phyloP scores from a whole-genome alignment of 2,888 invertebrate species.

The Acheta domesticus region DNA sequence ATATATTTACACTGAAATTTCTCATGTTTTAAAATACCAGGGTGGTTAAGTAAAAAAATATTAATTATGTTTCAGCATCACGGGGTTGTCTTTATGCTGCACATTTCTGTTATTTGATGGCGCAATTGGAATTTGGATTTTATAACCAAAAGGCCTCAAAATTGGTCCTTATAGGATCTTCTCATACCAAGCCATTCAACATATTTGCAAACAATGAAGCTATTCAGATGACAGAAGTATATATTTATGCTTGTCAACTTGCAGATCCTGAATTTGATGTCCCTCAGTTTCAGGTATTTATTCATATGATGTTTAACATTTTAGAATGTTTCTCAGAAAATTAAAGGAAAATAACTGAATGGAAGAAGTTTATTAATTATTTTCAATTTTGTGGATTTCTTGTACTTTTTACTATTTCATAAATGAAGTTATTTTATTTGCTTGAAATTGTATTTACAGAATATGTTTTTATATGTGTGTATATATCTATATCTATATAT shows the following conservation, averaged over 20 bases:
- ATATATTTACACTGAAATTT: no score
- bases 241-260: conserved; percentile 86
- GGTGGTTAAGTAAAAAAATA: no score
- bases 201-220: conserved; percentile 77
- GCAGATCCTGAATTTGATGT: conserved; percentile 70
- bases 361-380: no score
- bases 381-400: no score
- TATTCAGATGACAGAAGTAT: conserved; percentile 91
- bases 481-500: no score
- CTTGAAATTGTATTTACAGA: no score
- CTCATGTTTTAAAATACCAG: no score
- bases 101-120: conserved; percentile 94
- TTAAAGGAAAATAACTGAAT: no score
- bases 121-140: conserved; percentile 60
- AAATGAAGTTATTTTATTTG: no score
- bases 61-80: conserved; percentile 49
- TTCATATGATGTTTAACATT: conserved; percentile 19
- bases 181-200: conserved; percentile 59
- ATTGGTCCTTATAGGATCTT: conserved; percentile 76
- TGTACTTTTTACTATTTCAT: no score
- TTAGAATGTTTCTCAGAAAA: no score
- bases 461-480: no score
- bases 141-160: conserved; percentile 48
- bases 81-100: conserved; percentile 85
- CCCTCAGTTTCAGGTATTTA: conserved; percentile 67